Evolutionary conservation across 1,140 invertebrate species (phyloP), one percentile per base, ranked within the genome.

Genomic region (Dendroctonus valens): DNA sequence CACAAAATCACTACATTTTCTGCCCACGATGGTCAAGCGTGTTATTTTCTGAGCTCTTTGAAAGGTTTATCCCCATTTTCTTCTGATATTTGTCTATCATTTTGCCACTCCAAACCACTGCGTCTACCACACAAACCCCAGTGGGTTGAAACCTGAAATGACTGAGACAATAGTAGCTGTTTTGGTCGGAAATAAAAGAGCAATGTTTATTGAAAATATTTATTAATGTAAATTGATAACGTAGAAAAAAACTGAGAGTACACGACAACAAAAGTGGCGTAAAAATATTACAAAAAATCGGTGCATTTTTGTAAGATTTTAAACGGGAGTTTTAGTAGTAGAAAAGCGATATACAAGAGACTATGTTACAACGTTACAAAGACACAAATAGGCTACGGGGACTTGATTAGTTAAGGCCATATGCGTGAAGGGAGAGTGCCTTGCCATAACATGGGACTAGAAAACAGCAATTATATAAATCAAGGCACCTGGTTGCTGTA

Each of bases 201-300:
- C 26, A 26, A 26, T 3, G 26, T 68, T 68, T 63, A 62, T 53
- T 68, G 66, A 68, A 68, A 68, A 68, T 68, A 62, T 68, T 61
- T 68, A 68, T 68, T 68, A 60, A 58, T 62, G 59, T 64, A 68
- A 68, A 54, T 38, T 42, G 38, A 41, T 58, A 58, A 58, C 55
- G 39, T 58, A 58, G 40, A 58, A 58, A 58, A n/a, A 58, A 40
- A 58, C 55, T 58, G 55, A 58, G 55, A 58, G 44, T 58, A 58
- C 55, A 58, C 55, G 44, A 58, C 55, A 58, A 58, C 55, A 58
- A 58, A 58, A 58, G 44, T 58, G 44, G 55, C 15, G 55, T 58
- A 26, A 58, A 42, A 58, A 58, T 58, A 42, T 58, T 58, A 58
- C 55, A 58, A 58, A 55, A 7, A 11, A 40, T 40, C 53, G 53